Evolutionary conservation across 2,888 invertebrate genomes (phyloP).

Genomic region (Tetropium fuscum): DNA sequence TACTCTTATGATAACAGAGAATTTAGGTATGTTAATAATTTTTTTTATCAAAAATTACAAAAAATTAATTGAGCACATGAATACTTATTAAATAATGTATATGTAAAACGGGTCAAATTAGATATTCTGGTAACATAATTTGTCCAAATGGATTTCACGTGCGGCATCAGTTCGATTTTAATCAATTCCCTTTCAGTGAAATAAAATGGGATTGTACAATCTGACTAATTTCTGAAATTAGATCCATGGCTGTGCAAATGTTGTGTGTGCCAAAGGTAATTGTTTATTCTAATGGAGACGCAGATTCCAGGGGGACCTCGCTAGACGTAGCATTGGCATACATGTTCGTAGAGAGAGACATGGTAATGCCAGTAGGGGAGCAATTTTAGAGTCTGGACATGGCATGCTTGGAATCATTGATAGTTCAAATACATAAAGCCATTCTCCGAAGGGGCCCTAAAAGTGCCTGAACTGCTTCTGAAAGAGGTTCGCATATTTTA

Average conservation of each 20-base stretch:
- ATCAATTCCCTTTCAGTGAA: too few species aligned
- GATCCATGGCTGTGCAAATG: conserved; percentile 35
- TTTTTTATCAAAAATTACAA: too few species aligned
- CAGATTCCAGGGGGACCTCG: conserved; percentile 29
- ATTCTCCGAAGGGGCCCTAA: conserved; percentile 31
- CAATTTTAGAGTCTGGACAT: conserved; percentile 21
- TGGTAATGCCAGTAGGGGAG: conserved; percentile 28
- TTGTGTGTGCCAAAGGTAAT: conserved; percentile 40
- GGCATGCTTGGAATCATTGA: conserved; percentile 40
- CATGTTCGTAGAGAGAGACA: conserved; percentile 15
- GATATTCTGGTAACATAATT: too few species aligned
- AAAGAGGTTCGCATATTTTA: conserved; percentile 29
- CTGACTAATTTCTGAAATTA: conserved; percentile 24
- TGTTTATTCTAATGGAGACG: conserved; percentile 43
- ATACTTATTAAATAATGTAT: too few species aligned
- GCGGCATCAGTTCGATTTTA: too few species aligned
- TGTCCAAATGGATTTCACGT: too few species aligned
- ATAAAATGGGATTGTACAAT: too few species aligned
- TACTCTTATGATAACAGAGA: too few species aligned
- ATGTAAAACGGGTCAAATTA: too few species aligned
- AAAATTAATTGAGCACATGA: too few species aligned
- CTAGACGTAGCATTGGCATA: conserved; percentile 25
- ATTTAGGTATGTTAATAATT: too few species aligned
- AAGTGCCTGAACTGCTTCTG: conserved; percentile 30
- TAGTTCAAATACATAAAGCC: conserved; percentile 32